Evolutionary conservation across 2,888 invertebrate species (phyloP).

Genomic region (Arge pagana): DNA sequence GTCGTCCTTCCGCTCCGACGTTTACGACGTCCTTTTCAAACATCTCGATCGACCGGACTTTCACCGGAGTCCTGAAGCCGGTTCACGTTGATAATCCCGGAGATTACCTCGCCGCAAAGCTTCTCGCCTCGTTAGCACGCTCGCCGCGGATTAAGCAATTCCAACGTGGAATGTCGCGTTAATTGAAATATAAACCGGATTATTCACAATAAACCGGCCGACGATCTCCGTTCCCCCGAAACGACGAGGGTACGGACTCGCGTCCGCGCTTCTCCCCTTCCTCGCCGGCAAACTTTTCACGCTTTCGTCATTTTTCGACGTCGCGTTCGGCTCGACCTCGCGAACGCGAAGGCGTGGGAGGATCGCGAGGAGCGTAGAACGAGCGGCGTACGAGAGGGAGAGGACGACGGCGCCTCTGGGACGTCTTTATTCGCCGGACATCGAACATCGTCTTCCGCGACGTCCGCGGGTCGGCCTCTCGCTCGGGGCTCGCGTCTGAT

Average conservation of each 20-base stretch:
- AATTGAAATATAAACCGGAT: constrained; percentile 41
- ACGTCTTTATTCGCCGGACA: constrained; percentile 49
- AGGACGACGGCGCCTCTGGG: constrained; percentile 46
- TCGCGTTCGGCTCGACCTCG: constrained; percentile 11
- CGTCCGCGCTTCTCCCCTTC: neutral
- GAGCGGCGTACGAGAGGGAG: constrained; percentile 37
- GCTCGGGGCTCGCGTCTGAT: constrained; percentile 32
- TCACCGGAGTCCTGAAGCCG: too few relatives aligned
- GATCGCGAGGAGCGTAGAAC: constrained; percentile 16
- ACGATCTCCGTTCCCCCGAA: too few relatives aligned
- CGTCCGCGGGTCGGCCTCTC: constrained; percentile 39
- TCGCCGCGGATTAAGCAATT: constrained; percentile 35
- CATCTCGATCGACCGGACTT: too few relatives aligned
- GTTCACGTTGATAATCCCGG: too few relatives aligned
- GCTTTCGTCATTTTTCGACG: constrained; percentile 24
- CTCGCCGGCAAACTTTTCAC: constrained; percentile 20
- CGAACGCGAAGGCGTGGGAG: constrained; percentile 23
- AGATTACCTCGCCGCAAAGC: too few relatives aligned
- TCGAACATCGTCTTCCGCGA: constrained; percentile 47
- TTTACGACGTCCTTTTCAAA: too few relatives aligned
- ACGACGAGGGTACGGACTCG: neutral
- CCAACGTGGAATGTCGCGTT: constrained; percentile 38
- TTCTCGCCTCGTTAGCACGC: constrained; percentile 25
- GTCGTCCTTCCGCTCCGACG: too few relatives aligned
- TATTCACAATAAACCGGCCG: constrained; percentile 1